Conservation (phyloP, 2,797 vertebrate species). For the Graptemys geographica region DNA sequence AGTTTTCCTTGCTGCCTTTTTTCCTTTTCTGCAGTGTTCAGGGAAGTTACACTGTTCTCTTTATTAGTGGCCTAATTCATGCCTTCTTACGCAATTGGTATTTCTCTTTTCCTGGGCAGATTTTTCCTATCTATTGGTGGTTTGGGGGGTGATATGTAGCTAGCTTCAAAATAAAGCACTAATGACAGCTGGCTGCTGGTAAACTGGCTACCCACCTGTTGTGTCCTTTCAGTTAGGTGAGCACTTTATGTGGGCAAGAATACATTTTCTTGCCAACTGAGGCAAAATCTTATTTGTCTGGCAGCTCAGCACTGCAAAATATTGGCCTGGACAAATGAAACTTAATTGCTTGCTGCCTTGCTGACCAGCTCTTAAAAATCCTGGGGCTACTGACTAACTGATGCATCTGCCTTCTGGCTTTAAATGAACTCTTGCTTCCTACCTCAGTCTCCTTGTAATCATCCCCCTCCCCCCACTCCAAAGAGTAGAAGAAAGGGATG, state of each 20-base stretch:
- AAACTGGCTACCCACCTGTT: neutral
- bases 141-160: rapidly evolving
- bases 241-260: rapidly evolving
- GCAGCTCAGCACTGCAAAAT: neutral
- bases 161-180: neutral
- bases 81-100: neutral
- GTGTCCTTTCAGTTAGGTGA: neutral
- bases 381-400: neutral
- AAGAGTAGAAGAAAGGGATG: neutral
- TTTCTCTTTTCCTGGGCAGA: neutral
- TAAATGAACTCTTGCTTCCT: neutral
- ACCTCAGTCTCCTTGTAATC: neutral
- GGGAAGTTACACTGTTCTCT: neutral
- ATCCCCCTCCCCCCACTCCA: too few species aligned
- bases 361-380: neutral
- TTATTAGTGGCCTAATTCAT: neutral
- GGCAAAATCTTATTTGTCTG: neutral
- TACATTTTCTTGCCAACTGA: neutral
- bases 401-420: neutral
- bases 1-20: neutral
- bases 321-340: neutral
- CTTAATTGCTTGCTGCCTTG: rapidly evolving
- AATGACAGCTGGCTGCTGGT: rapidly evolving
- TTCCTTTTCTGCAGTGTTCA: neutral
- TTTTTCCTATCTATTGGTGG: rapidly evolving